Evolutionary conservation across 2,888 invertebrate genomes (phyloP).

Genomic region (Electrophaes corylata): DNA sequence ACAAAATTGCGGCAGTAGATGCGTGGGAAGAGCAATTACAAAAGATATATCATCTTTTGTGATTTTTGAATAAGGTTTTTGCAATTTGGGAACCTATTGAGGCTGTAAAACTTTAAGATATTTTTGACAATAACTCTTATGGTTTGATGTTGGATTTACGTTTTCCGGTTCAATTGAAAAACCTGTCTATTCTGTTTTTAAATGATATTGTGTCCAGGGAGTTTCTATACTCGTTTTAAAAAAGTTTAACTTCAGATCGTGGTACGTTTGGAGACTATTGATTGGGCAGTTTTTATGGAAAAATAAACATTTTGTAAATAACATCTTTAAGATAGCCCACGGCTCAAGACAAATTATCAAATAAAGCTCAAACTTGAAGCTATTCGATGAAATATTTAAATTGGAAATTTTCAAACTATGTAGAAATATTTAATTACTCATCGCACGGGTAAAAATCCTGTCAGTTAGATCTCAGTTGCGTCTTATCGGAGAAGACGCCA

Average conservation of each 20-base stretch:
- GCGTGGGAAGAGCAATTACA: constrained; percentile 46
- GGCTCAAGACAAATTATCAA: too few relatives aligned
- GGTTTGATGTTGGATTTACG: constrained; percentile 22
- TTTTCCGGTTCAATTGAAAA: constrained; percentile 12
- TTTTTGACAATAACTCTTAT: constrained; percentile 10
- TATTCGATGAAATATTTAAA: too few relatives aligned
- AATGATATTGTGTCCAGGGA: background rate
- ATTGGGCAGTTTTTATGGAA: too few relatives aligned
- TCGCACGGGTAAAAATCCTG: too few relatives aligned
- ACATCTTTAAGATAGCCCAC: too few relatives aligned
- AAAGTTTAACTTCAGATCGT: background rate
- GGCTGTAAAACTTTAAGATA: background rate
- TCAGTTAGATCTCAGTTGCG: too few relatives aligned
- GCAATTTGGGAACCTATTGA: constrained; percentile 11
- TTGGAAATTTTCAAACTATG: too few relatives aligned
- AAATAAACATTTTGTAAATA: too few relatives aligned
- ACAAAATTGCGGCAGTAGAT: constrained; percentile 14
- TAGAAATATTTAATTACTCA: too few relatives aligned
- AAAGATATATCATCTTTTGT: constrained; percentile 20
- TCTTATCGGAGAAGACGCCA: too few relatives aligned
- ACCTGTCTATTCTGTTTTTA: background rate
- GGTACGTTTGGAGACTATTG: background rate
- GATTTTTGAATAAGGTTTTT: constrained; percentile 9
- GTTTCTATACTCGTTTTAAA: background rate
- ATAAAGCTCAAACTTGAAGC: too few relatives aligned